Evolutionary conservation across 1,140 invertebrate species (phyloP).

Genomic region (Diprion similis): DNA sequence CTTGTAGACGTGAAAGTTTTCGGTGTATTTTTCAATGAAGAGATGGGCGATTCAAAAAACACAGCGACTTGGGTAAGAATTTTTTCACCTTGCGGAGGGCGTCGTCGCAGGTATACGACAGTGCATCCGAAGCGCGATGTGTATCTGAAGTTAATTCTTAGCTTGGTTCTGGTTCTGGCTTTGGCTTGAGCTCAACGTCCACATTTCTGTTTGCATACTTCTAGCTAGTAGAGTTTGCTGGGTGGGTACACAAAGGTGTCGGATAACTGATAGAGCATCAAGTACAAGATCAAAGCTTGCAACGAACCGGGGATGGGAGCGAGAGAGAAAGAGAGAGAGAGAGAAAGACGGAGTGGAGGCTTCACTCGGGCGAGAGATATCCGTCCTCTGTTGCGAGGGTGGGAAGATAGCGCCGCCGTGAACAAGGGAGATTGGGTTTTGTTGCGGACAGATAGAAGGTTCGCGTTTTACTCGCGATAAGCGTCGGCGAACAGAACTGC

Average conservation of each 20-base stretch:
- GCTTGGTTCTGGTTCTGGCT: constrained; percentile 18
- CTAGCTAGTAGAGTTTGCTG: constrained; percentile 7
- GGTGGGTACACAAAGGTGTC: constrained; percentile 36
- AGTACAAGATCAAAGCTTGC: constrained; percentile 40
- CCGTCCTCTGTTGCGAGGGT: background rate
- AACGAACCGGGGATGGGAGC: constrained; percentile 26
- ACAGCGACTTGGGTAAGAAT: no score
- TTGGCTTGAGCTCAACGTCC: constrained; percentile 13
- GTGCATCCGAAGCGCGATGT: no score
- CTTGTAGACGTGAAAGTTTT: no score
- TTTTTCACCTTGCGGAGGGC: no score
- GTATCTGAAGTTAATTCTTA: background rate
- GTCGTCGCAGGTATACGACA: no score
- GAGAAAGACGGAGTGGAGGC: background rate
- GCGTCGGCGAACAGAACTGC: background rate
- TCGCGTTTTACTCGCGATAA: background rate
- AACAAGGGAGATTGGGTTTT: background rate
- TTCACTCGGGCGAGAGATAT: background rate
- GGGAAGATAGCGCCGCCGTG: background rate
- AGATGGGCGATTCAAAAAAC: no score
- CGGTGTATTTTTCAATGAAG: no score
- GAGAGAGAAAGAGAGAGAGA: background rate
- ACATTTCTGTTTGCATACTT: constrained; percentile 31
- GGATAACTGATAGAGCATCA: constrained; percentile 34
- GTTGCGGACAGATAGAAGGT: background rate